A percentile compares a stretch with the other conserved stretches of the same genome.
Conservation (phyloP, 2,888 invertebrate genomes). For the Hymenopus coronatus region DNA sequence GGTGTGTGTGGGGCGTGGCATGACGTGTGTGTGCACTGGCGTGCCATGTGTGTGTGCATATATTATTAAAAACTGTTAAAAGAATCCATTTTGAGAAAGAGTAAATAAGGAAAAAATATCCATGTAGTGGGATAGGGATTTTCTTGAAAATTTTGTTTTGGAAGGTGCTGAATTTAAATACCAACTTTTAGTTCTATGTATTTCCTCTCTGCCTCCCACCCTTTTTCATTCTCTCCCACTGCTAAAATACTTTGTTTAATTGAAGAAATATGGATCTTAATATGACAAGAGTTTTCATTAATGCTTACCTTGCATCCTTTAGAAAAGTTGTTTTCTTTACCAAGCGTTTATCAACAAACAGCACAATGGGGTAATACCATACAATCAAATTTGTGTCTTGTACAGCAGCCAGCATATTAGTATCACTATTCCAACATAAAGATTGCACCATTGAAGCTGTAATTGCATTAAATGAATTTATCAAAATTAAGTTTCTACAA, state of each 20-base stretch:
- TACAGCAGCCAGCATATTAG: slow-evolving; percentile 75
- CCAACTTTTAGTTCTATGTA: too few relatives aligned
- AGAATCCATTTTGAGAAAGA: too few relatives aligned
- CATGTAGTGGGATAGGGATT: too few relatives aligned
- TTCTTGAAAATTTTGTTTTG: too few relatives aligned
- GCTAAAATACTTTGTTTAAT: not conserved
- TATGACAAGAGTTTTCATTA: not conserved
- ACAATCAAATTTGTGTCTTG: slow-evolving; percentile 75
- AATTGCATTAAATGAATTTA: not conserved
- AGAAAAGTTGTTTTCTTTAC: slow-evolving; percentile 51
- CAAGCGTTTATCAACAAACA: slow-evolving; percentile 68
- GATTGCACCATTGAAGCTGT: slow-evolving; percentile 64
- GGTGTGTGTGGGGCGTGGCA: too few relatives aligned
- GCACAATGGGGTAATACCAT: slow-evolving; percentile 77
- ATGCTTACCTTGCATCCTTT: slow-evolving; percentile 47
- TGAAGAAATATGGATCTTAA: not conserved
- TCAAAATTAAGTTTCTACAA: not conserved
- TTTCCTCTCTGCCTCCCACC: too few relatives aligned
- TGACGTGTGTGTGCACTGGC: too few relatives aligned
- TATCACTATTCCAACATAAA: slow-evolving; percentile 68
- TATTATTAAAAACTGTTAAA: too few relatives aligned
- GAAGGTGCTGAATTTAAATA: too few relatives aligned
- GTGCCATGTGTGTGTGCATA: too few relatives aligned
- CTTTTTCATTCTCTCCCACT: too few relatives aligned
- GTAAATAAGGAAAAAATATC: too few relatives aligned